These are phyloP conservation scores for Tachysurus fulvidraco DNA, from an alignment of 2,113 vertebrate genomes.

Conservation along the genomic window DNA sequence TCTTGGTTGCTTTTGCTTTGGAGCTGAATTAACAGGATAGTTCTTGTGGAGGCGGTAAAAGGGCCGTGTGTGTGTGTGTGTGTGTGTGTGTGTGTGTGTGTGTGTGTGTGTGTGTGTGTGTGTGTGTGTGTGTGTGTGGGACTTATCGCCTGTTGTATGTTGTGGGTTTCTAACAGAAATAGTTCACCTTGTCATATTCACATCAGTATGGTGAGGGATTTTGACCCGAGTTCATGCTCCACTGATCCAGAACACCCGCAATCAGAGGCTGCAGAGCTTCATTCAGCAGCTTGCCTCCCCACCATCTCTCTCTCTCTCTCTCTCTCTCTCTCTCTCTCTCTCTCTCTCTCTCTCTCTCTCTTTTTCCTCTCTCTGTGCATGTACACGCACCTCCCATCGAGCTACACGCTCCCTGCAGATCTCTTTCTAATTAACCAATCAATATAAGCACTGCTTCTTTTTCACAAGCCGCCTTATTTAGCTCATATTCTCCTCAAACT, in stretches of 20 bases:
- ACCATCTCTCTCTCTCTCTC: neutral
- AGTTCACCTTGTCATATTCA: slow-evolving; percentile 33
- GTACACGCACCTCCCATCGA: slow-evolving; percentile 36
- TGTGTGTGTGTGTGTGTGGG: slow-evolving; percentile 21
- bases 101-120: slow-evolving; percentile 13
- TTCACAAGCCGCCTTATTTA: slow-evolving; percentile 8
- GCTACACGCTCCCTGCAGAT: slow-evolving; percentile 34
- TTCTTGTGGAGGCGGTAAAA: neutral
- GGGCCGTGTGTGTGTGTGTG: slow-evolving; percentile 1
- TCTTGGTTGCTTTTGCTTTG: neutral
- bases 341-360: neutral
- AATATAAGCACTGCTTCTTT: slow-evolving; percentile 13
- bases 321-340: slow-evolving; percentile 3
- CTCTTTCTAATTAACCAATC: slow-evolving; percentile 50
- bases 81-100: slow-evolving; percentile 16
- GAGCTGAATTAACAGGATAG: slow-evolving; percentile 3
- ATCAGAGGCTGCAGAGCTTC: slow-evolving; percentile 47
- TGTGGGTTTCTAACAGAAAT: slow-evolving; percentile 12
- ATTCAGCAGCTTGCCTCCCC: slow-evolving; percentile 30
- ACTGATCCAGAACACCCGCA: slow-evolving; percentile 49
- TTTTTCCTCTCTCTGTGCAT: neutral
- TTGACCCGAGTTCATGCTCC: slow-evolving; percentile 52
- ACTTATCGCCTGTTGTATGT: slow-evolving; percentile 16
- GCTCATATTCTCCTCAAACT: neutral
- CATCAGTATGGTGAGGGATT: slow-evolving; percentile 28